Percentiles rank a stretch among this genome's conserved stretches.
These are phyloP conservation scores for Choloepus hoffmanni DNA, from an alignment of 2,113 vertebrate species.

Conservation along the genomic window DNA sequence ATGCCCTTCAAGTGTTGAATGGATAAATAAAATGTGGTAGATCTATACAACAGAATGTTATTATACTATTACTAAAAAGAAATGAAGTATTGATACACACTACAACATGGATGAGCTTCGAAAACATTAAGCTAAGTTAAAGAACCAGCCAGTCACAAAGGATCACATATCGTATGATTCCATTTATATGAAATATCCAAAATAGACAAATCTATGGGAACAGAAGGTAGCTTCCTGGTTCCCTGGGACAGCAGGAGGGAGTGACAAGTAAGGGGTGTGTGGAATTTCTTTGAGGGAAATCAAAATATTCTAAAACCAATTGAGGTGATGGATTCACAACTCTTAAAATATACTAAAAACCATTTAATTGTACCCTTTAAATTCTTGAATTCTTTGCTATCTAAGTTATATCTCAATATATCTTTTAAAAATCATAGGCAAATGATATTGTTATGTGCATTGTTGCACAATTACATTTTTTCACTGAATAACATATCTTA, in stretches of 20 bases:
- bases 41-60: neutral
- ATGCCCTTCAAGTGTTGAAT: neutral
- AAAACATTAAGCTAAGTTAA: no score
- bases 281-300: neutral
- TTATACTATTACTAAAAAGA: neutral
- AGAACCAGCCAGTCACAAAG: no score
- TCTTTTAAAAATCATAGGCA: neutral
- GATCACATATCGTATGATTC: no score
- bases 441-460: neutral
- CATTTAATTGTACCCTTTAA: neutral
- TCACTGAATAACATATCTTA: neutral
- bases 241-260: neutral
- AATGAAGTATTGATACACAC: no score
- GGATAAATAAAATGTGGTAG: neutral
- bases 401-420: neutral
- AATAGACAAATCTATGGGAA: no score
- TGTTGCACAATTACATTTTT: neutral
- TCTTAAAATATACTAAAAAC: neutral
- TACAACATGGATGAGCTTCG: no score
- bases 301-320: neutral
- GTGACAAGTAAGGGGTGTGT: neutral
- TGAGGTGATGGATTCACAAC: neutral
- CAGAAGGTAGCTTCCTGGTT: no score
- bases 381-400: neutral
- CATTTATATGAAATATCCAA: no score